Percentiles rank a stretch among this genome's conserved stretches.
Evolutionary conservation across 2,113 vertebrate species (phyloP).

Genomic region (Syrrhaptes paradoxus): DNA sequence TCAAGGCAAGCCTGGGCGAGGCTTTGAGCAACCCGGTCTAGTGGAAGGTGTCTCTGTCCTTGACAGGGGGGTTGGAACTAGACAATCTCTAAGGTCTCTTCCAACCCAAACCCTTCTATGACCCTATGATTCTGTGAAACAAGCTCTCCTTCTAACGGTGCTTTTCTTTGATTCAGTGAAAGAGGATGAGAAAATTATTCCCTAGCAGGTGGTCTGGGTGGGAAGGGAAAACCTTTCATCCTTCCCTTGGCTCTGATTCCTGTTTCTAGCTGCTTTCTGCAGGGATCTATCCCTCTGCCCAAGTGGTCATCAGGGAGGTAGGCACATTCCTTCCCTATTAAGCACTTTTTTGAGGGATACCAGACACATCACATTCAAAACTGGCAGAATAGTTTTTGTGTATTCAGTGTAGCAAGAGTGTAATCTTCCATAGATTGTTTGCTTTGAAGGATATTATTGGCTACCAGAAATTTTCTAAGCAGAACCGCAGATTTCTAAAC

Average conservation of each 20-base stretch:
- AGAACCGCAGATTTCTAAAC: not conserved
- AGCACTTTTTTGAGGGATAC: not conserved
- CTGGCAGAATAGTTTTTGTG: not conserved
- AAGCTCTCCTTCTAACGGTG: not conserved
- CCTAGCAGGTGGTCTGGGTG: not conserved
- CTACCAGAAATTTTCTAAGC: not conserved
- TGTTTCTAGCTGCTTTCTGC: not conserved
- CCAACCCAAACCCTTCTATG: too few species aligned
- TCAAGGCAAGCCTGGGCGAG: too few species aligned
- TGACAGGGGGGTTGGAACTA: too few species aligned
- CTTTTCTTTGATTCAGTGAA: not conserved
- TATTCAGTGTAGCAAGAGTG: not conserved
- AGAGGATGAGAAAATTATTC: not conserved
- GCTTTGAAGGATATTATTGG: not conserved
- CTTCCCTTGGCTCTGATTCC: not conserved
- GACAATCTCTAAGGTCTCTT: too few species aligned
- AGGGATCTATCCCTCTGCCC: not conserved
- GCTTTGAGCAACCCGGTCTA: too few species aligned
- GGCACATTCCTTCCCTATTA: not conserved
- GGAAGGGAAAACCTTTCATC: not conserved
- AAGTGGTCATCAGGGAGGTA: not conserved
- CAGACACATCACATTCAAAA: not conserved
- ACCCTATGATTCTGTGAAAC: not conserved
- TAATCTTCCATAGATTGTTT: not conserved
- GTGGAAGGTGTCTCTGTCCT: too few species aligned